Conservation (phyloP, 2,797 vertebrate species). For the Urocyon cinereoargenteus region DNA sequence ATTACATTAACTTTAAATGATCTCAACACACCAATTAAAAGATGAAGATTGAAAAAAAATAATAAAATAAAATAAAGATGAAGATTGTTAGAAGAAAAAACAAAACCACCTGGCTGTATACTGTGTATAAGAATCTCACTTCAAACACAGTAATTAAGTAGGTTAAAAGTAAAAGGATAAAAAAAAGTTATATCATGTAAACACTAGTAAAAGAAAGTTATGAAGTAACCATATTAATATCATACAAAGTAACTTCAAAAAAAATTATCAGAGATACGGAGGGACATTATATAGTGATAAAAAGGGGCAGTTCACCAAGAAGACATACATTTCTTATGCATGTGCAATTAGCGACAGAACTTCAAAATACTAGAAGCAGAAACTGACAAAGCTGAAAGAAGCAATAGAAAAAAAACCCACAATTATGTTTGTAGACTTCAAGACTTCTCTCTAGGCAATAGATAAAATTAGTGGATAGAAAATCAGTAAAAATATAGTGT, state of each 20-base stretch:
- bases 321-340: neutral
- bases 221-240: neutral
- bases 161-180: neutral
- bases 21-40: slow-evolving; percentile 7
- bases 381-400: neutral
- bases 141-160: neutral
- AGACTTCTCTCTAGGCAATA: neutral
- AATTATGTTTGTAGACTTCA: neutral
- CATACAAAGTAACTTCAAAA: slow-evolving; percentile 20
- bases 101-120: neutral
- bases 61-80: neutral
- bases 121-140: neutral
- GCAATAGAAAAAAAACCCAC: neutral
- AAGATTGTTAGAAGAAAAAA: neutral
- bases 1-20: neutral
- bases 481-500: neutral
- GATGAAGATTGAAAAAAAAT: neutral
- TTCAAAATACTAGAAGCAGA: neutral
- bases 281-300: neutral
- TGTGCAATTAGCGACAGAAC: neutral
- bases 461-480: neutral
- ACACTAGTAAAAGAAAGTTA: neutral
- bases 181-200: neutral
- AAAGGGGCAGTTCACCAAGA: neutral
- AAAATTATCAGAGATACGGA: neutral